Percentiles rank a stretch among this genome's conserved stretches.
Conservation (phyloP, 2,113 vertebrate species). For the Paramisgurnus dabryanus region DNA sequence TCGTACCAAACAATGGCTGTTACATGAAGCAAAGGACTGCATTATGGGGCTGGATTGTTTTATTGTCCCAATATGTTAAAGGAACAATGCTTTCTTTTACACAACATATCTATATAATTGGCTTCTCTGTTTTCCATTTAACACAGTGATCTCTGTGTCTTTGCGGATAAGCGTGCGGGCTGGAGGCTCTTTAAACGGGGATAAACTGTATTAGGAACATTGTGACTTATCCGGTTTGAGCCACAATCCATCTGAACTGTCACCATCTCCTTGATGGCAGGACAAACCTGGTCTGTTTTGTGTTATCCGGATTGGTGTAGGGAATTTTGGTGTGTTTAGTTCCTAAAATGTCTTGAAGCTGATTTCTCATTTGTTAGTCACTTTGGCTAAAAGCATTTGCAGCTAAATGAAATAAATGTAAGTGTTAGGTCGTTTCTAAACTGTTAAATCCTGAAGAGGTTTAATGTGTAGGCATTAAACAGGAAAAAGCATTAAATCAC, state of each 20-base stretch:
- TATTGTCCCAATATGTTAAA: not conserved
- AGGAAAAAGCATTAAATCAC: no score
- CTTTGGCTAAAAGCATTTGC: no score
- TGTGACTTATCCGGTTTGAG: conserved; percentile 28
- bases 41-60: not conserved
- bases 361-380: no score
- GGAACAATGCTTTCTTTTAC: conserved; percentile 5
- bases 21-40: not conserved
- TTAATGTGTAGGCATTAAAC: no score
- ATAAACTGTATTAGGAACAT: not conserved
- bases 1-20: not conserved
- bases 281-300: conserved; percentile 36
- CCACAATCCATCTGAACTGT: conserved; percentile 28
- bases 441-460: no score
- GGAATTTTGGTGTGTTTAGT: not conserved
- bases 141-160: conserved; percentile 23
- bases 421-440: no score
- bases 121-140: conserved; percentile 12
- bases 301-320: not conserved
- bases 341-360: no score
- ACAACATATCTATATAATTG: conserved; percentile 3
- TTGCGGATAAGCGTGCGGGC: not conserved
- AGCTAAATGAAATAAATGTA: no score
- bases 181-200: conserved; percentile 2
- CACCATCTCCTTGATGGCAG: not conserved